These are phyloP conservation scores for Hoplias malabaricus DNA, from an alignment of 2,113 vertebrate genomes.

Conservation along the genomic window DNA sequence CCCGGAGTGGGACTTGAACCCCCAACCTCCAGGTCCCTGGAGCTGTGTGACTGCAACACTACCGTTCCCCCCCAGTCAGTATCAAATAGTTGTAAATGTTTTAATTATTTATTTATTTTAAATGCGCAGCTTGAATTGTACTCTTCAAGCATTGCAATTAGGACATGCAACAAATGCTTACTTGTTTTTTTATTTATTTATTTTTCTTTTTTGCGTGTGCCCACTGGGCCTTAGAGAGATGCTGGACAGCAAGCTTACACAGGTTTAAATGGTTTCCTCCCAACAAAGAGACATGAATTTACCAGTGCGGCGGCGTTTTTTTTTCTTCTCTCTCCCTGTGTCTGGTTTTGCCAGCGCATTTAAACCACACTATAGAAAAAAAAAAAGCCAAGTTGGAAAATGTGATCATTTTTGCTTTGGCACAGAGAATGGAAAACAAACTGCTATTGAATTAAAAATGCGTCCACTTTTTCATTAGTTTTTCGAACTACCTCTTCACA, in stretches of 20 bases:
- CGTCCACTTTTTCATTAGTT: constrained; percentile 42
- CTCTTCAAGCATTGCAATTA: too few relatives aligned
- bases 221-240: background rate
- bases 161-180: too few relatives aligned
- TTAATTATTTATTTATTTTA: too few relatives aligned
- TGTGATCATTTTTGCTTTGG: constrained; percentile 43
- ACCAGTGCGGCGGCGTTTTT: constrained; percentile 12
- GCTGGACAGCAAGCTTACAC: constrained; percentile 23
- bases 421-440: constrained; percentile 47
- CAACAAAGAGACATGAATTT: constrained; percentile 35
- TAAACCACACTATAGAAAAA: constrained; percentile 45
- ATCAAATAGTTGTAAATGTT: too few relatives aligned
- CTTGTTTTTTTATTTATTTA: too few relatives aligned
- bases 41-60: too few relatives aligned
- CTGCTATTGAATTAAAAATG: constrained; percentile 56
- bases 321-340: background rate
- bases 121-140: too few relatives aligned
- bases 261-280: constrained; percentile 38
- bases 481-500: constrained; percentile 24
- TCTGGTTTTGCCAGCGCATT: constrained; percentile 41
- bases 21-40: too few relatives aligned
- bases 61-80: too few relatives aligned
- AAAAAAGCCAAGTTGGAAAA: constrained; percentile 51
- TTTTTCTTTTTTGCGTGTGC: too few relatives aligned
- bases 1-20: too few relatives aligned